A percentile compares a stretch with the other conserved stretches of the same genome.
phyloP scores from a whole-genome alignment of 2,888 invertebrate genomes.

The Drepana falcataria region DNA sequence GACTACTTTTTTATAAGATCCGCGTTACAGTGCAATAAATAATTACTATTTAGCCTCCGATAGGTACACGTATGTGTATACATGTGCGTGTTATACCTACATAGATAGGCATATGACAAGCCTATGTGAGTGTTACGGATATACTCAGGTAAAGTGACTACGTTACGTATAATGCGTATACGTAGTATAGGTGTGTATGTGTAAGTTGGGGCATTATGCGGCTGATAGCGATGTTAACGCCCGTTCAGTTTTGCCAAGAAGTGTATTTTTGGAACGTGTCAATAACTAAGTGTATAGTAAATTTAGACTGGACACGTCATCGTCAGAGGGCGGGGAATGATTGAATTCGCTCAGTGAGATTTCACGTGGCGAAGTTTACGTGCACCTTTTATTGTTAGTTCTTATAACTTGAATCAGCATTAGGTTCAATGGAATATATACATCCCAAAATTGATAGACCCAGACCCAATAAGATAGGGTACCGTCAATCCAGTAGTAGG shows the following conservation, averaged over 20 bases:
- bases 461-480: no score
- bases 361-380: conserved; percentile 26
- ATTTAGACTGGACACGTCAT: conserved; percentile 73
- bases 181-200: conserved; percentile 23
- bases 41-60: conserved; percentile 12
- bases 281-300: conserved; percentile 77
- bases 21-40: no score
- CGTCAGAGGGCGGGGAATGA: conserved; percentile 52
- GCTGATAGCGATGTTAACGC: conserved; percentile 76
- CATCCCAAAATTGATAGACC: no score
- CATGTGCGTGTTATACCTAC: conserved; percentile 15
- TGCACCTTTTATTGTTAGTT: conserved; percentile 25
- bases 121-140: conserved; percentile 32
- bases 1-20: no score
- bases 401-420: no score
- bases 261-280: conserved; percentile 77
- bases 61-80: conserved; percentile 13
- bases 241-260: conserved; percentile 77
- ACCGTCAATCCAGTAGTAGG: no score
- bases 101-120: conserved; percentile 11
- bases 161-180: conserved; percentile 19
- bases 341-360: conserved; percentile 52
- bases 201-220: conserved; percentile 64
- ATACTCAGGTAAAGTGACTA: conserved; percentile 10
- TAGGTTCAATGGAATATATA: no score